These are phyloP conservation scores for Scaptomyza tumidula DNA, from an alignment of 2,888 invertebrate species.

Conservation along the genomic window DNA sequence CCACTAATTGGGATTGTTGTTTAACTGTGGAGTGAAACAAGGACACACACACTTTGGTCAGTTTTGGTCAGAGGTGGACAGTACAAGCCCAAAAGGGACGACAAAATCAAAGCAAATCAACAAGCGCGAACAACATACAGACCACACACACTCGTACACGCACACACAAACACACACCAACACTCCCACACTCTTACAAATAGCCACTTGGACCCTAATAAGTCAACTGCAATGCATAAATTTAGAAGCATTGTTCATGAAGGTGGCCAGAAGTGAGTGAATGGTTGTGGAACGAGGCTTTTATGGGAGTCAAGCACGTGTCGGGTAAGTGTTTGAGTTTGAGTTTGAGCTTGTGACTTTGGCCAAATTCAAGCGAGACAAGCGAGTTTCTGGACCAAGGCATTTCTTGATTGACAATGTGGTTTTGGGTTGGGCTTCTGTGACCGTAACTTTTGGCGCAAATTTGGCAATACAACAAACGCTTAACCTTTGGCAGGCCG, in stretches of 20 bases:
- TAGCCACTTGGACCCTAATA: constrained; percentile 71
- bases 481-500: constrained; percentile 77
- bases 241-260: constrained; percentile 54
- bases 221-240: constrained; percentile 81
- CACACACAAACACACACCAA: neutral
- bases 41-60: constrained; percentile 61
- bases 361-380: constrained; percentile 52
- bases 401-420: constrained; percentile 79
- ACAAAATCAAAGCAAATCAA: constrained; percentile 77
- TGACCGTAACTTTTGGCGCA: constrained; percentile 60
- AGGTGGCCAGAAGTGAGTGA: constrained; percentile 3
- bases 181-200: constrained; percentile 11
- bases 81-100: constrained; percentile 36
- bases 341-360: constrained; percentile 69
- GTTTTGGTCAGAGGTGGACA: constrained; percentile 20
- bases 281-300: neutral
- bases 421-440: constrained; percentile 40
- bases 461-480: constrained; percentile 72
- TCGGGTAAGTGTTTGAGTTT: constrained; percentile 70
- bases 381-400: constrained; percentile 31
- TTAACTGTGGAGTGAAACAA: constrained; percentile 55
- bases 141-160: constrained; percentile 1
- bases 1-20: constrained; percentile 6
- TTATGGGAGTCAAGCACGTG: constrained; percentile 35
- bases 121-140: constrained; percentile 36